Evolutionary conservation across 2,888 invertebrate species (phyloP), one percentile per base, ranked within the genome.

Genomic region (Gymnoscelis rufifasciata): DNA sequence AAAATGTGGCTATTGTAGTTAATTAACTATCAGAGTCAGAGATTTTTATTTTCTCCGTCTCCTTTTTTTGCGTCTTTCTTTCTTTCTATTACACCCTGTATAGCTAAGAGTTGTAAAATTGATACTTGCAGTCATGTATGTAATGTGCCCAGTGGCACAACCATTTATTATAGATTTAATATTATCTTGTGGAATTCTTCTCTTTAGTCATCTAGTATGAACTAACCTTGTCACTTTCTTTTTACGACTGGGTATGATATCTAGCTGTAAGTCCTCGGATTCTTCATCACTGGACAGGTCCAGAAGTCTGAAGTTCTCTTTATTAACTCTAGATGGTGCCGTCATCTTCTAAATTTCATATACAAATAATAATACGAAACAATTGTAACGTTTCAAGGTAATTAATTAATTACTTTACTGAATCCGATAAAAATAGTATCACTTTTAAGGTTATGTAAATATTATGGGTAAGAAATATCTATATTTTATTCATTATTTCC

Each of bases 301-400:
- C 63, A 92, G 71, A 35, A 92, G 87, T 59, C 92, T 90, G 68
- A 91, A 91, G 56, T 90, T 90, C 80, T 92, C 92, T 66, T 91
- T 92, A 65, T 89, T 89, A 62, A 81, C 74, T 73, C 81, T 89
- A 23, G 78, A 70, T 49, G 83, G 75, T 60, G 75, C 57, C 55
- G 83, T 80, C 87, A 88, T 88, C 60, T 66, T 80, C 58, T 52
- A 49, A 59, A 47, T 52, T 60, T 64, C 60, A 64, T 33, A 33
- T 15, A 5, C 4, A 6, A n/a, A n/a, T n/a, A 33, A 4, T 5
- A 15, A 33, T 14, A n/a, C 1, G n/a, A 1, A 14, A 15, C 6
- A n/a, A 14, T 33, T n/a, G 8, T 33, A 14, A 2, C n/a, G 13
- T 15, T 14, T 2, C n/a, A 6, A 10, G n/a, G 31, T 14, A 33